A percentile compares a stretch with the other conserved stretches of the same genome.
These are phyloP conservation scores for Nothocercus julius DNA, from an alignment of 2,113 vertebrate species.

Conservation along the genomic window DNA sequence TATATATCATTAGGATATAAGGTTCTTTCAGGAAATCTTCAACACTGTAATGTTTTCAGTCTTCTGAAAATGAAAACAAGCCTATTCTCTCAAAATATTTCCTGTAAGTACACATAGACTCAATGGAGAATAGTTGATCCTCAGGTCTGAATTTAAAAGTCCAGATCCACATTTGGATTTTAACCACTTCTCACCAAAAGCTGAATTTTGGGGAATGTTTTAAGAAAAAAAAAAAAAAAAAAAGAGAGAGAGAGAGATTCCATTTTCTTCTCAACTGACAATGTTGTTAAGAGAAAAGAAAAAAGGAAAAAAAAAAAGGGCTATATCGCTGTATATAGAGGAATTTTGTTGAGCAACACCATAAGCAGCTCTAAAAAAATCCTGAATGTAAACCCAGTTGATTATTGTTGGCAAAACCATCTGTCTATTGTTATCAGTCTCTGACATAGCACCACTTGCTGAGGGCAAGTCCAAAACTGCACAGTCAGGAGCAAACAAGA, in stretches of 20 bases:
- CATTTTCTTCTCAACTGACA: background rate
- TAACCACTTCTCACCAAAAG: background rate
- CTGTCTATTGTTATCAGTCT: background rate
- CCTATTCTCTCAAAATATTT: background rate
- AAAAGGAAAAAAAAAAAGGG: background rate
- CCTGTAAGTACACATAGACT: background rate
- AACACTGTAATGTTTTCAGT: background rate
- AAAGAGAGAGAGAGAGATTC: background rate
- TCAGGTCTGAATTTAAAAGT: background rate
- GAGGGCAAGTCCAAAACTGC: background rate
- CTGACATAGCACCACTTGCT: background rate
- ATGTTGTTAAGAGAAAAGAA: background rate
- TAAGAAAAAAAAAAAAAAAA: background rate
- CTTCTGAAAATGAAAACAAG: background rate
- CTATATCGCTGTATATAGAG: background rate
- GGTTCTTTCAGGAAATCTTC: background rate
- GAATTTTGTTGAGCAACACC: background rate
- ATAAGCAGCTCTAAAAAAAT: background rate
- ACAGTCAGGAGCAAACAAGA: background rate
- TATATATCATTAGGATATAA: background rate
- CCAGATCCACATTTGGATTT: background rate
- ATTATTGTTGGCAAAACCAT: background rate
- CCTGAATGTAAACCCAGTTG: background rate
- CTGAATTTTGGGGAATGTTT: background rate
- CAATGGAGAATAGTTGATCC: background rate